These are phyloP conservation scores for Aleadryas rufinucha DNA, from an alignment of 2,113 vertebrate species.

Conservation along the genomic window DNA sequence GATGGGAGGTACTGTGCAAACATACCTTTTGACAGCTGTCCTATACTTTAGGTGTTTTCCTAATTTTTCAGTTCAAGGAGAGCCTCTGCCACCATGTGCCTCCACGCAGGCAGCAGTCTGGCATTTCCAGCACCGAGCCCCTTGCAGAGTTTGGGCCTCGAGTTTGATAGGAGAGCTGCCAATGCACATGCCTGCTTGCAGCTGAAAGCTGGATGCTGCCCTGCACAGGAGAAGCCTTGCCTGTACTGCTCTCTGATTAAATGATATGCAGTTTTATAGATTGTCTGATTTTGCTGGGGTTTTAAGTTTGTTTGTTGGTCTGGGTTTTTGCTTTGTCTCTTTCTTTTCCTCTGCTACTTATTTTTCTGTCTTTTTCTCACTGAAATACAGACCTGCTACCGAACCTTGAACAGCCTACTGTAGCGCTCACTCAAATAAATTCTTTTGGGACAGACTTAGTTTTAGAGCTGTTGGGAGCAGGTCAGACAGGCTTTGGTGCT, in stretches of 20 bases:
- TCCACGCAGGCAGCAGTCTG: neutral
- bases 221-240: neutral
- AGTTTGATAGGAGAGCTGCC: neutral
- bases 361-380: neutral
- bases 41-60: neutral
- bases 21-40: neutral
- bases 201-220: neutral
- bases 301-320: neutral
- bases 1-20: neutral
- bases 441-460: neutral
- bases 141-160: neutral
- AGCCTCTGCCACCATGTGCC: fast-evolving
- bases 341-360: neutral
- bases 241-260: neutral
- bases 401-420: neutral
- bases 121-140: fast-evolving
- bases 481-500: neutral
- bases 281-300: fast-evolving
- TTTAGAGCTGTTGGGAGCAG: neutral
- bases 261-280: neutral
- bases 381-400: neutral
- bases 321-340: neutral
- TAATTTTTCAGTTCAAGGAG: neutral
- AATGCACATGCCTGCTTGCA: neutral
- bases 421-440: neutral